phyloP scores from a whole-genome alignment of 2,888 invertebrate genomes.

The Pomacea canaliculata region DNA sequence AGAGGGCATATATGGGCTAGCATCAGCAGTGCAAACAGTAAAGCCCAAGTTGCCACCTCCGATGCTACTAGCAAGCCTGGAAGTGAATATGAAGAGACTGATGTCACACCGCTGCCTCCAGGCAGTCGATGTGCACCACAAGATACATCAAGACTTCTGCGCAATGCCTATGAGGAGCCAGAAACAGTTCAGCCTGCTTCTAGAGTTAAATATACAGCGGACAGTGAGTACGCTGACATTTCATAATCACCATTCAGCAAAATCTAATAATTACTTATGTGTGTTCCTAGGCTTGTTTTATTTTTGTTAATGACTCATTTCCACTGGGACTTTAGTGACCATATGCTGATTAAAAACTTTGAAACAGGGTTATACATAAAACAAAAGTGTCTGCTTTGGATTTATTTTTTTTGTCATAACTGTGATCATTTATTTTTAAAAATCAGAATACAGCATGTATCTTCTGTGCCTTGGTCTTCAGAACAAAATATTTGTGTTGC shows the following conservation, averaged over 20 bases:
- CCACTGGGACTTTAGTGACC: no score
- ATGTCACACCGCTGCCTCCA: background rate
- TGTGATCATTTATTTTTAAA: no score
- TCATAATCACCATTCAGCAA: background rate
- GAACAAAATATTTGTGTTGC: no score
- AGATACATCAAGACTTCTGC: background rate
- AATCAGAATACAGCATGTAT: no score
- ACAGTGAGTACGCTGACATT: slow-evolving; percentile 19
- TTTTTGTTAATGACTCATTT: no score
- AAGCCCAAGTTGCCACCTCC: background rate
- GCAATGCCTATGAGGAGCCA: slow-evolving; percentile 10
- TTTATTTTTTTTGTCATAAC: no score
- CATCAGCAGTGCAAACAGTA: slow-evolving; percentile 23
- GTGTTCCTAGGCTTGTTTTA: no score
- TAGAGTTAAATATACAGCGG: background rate
- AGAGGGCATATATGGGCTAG: slow-evolving; percentile 29
- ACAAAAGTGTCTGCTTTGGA: no score
- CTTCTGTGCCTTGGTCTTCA: no score
- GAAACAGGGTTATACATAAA: no score
- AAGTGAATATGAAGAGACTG: slow-evolving; percentile 16
- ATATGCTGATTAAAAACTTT: no score
- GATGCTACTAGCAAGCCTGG: background rate
- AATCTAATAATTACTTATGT: no score
- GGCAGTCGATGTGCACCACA: background rate
- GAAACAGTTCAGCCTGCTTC: background rate